These are phyloP conservation scores for Percopsis omiscomaycus DNA, from an alignment of 2,797 vertebrate species.

Conservation along the genomic window DNA sequence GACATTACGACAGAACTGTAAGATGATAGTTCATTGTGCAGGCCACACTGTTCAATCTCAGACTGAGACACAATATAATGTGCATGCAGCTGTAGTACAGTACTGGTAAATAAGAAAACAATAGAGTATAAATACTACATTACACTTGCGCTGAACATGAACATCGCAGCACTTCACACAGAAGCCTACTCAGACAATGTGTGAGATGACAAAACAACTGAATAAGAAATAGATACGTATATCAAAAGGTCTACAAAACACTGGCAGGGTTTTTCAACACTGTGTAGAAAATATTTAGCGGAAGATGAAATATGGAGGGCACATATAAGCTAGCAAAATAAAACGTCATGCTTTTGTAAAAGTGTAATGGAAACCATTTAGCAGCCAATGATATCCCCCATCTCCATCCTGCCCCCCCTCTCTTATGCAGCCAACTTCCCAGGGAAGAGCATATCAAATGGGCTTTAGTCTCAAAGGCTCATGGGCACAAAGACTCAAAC, in stretches of 20 bases:
- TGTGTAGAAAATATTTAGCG: constrained; percentile 67
- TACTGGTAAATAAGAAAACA: constrained; percentile 54
- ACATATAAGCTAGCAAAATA: constrained; percentile 64
- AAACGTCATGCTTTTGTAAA: constrained; percentile 76
- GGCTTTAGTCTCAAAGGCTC: constrained; percentile 72
- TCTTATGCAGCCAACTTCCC: constrained; percentile 63
- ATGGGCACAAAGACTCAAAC: constrained; percentile 69
- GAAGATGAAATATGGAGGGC: constrained; percentile 61
- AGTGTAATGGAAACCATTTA: constrained; percentile 81
- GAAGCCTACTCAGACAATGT: constrained; percentile 74
- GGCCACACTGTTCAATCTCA: constrained; percentile 36
- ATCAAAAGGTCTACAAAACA: constrained; percentile 56
- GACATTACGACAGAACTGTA: background rate
- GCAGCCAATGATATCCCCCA: constrained; percentile 79
- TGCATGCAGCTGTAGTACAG: constrained; percentile 56
- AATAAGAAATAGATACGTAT: constrained; percentile 49
- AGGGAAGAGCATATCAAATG: constrained; percentile 72
- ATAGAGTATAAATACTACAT: constrained; percentile 55
- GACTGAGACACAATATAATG: constrained; percentile 43
- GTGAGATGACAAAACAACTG: constrained; percentile 69
- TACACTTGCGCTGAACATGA: constrained; percentile 61
- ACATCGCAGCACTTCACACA: constrained; percentile 66
- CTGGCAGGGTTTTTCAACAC: constrained; percentile 62
- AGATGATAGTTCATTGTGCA: constrained; percentile 25
- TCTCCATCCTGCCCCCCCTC: constrained; percentile 48